A percentile compares a stretch with the other conserved stretches of the same genome.
Conservation (phyloP, 92 coral and sea anemone species). For the Blastomussa wellsi region DNA sequence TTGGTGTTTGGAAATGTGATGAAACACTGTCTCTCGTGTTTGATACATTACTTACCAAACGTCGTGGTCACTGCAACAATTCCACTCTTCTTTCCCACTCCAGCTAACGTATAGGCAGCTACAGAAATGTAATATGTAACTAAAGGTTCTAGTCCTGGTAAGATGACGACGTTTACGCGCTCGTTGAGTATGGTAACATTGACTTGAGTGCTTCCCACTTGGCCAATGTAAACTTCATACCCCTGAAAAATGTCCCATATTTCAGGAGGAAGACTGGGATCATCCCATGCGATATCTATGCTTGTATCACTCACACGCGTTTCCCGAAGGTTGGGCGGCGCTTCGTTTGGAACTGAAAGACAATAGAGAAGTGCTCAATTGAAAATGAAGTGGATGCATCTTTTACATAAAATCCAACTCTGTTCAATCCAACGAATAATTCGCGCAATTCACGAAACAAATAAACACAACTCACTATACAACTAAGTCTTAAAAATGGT, state of each 20-base stretch:
- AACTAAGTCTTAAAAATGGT: too few species aligned
- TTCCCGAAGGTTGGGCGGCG: background rate
- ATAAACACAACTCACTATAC: too few species aligned
- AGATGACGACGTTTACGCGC: background rate
- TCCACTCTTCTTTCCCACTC: slow-evolving; percentile 51
- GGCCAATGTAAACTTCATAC: slow-evolving; percentile 5
- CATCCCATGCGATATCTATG: slow-evolving; percentile 13
- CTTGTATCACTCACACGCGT: background rate
- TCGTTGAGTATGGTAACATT: slow-evolving; percentile 5
- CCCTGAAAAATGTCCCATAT: slow-evolving; percentile 13
- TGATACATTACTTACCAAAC: background rate
- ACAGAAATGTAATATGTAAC: slow-evolving; percentile 54
- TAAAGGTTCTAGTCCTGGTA: slow-evolving; percentile 53
- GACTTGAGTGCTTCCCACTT: background rate
- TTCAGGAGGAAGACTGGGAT: background rate
- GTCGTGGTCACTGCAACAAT: background rate
- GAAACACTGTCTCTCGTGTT: too few species aligned
- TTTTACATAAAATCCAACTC: too few species aligned
- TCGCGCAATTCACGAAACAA: too few species aligned
- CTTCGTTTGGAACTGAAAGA: slow-evolving; percentile 17
- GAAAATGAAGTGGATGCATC: too few species aligned
- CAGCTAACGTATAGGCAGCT: slow-evolving; percentile 61
- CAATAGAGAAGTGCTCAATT: background rate
- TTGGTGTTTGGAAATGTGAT: too few species aligned
- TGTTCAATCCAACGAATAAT: too few species aligned